Evolutionary conservation across 2,113 vertebrate genomes (phyloP), one percentile per base, ranked within the genome.

Genomic region (Corythornis vintsioides): DNA sequence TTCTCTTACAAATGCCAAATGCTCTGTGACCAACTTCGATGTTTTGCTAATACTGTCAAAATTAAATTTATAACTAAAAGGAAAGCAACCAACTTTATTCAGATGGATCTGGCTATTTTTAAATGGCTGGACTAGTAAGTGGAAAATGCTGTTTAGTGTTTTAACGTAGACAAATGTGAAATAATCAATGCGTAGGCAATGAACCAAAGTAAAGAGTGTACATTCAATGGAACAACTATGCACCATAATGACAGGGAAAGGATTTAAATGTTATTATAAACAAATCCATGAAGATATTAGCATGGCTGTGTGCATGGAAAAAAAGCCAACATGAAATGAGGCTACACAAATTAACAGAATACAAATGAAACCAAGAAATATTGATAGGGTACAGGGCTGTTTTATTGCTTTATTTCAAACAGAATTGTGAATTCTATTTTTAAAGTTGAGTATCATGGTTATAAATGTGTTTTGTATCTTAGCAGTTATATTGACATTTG

Each of bases 211-310:
- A 88, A 75, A 80, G 55, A 86, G 79, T 70, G 57, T 85, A 67
- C 79, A 84, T 90, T 82, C 53, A 90, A 84, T 3, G 9, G 90
- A 94, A 75, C 35, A 86, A 61, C 61, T 83, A 90, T 88, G 70
- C 78, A 64, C 67, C 28, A 33, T 84, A 95, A 92, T 92, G 89
- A 63, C 89, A 95, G 64, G 53, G 75, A 69, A 86, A 84, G 66
- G 71, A 95, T 95, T 96, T 88, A 94, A 94, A 93, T 78, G 70
- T 93, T 92, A 67, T 93, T 95, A 92, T 73, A 90, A 87, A 79
- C 64, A 95, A 92, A 96, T 90, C 79, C 85, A 90, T 94, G 90
- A 90, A 82, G 70, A 92, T 90, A 92, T 82, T 93, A 93, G n/a
- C 48, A 72, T 85, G 56, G 63, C 56, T 80, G 1, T 92, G 70